Percentiles rank a stretch among this genome's conserved stretches.
phyloP scores from a whole-genome alignment of 1,140 invertebrate genomes.

The Spodoptera litura region DNA sequence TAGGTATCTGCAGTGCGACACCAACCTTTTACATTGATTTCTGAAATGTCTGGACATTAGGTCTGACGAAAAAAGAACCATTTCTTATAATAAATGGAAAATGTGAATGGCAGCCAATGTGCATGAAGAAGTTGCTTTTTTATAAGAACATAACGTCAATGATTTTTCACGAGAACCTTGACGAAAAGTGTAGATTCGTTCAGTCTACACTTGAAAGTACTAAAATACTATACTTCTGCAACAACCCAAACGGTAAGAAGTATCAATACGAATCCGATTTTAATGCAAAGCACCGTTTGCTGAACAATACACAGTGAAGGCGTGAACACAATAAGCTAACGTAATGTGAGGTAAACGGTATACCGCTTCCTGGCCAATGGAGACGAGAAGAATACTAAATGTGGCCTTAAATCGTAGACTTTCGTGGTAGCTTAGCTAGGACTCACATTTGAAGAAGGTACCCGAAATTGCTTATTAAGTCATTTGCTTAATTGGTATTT shows the following conservation, averaged over 20 bases:
- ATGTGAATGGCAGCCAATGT: no score
- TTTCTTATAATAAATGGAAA: no score
- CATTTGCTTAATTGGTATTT: slow-evolving; percentile 25
- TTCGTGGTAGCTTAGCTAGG: slow-evolving; percentile 43
- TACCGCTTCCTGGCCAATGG: slow-evolving; percentile 66
- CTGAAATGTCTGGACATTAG: slow-evolving; percentile 54
- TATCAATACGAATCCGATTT: slow-evolving; percentile 56
- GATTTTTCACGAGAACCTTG: no score
- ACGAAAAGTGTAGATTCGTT: no score
- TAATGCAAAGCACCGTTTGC: slow-evolving; percentile 65
- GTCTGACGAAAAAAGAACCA: background rate
- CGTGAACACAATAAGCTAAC: slow-evolving; percentile 75
- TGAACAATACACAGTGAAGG: slow-evolving; percentile 64
- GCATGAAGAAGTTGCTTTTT: no score
- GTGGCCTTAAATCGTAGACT: slow-evolving; percentile 59
- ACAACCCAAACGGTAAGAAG: background rate
- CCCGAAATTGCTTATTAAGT: slow-evolving; percentile 2
- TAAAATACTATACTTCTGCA: no score
- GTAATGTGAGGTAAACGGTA: slow-evolving; percentile 78
- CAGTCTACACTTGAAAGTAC: no score
- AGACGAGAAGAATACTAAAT: slow-evolving; percentile 71
- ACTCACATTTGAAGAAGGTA: slow-evolving; percentile 21
- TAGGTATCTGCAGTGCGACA: slow-evolving; percentile 82
- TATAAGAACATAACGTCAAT: no score
- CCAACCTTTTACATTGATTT: slow-evolving; percentile 77